These are phyloP conservation scores for Heteractis magnifica DNA, from an alignment of 92 coral and sea anemone species.

Conservation along the genomic window DNA sequence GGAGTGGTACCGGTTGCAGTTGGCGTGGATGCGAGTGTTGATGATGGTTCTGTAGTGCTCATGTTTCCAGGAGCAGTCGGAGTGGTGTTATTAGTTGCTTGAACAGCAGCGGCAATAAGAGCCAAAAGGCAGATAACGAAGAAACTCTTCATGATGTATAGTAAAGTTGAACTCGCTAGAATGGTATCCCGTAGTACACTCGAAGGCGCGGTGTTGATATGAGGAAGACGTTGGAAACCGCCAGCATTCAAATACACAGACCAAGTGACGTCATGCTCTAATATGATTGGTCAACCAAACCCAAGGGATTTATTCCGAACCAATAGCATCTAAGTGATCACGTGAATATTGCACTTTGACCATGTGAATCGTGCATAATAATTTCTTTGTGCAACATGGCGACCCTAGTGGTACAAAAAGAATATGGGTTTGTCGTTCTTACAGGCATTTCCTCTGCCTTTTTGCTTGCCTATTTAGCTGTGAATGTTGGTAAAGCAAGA, in stretches of 20 bases:
- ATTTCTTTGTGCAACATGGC: slow-evolving; percentile 56
- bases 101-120: slow-evolving; percentile 18
- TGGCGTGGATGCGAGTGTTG: background rate
- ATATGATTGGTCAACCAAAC: background rate
- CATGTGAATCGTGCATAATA: slow-evolving; percentile 5
- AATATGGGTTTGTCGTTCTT: slow-evolving; percentile 87
- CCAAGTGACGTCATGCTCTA: slow-evolving; percentile 34
- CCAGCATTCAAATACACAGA: slow-evolving; percentile 53
- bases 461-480: slow-evolving; percentile 68
- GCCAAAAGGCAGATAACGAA: slow-evolving; percentile 32
- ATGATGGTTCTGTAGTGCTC: background rate
- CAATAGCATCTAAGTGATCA: slow-evolving; percentile 40
- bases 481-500: slow-evolving; percentile 84
- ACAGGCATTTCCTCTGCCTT: slow-evolving; percentile 88
- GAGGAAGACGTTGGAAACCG: slow-evolving; percentile 48
- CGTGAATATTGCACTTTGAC: slow-evolving; percentile 38
- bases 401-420: slow-evolving; percentile 57
- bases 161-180: background rate
- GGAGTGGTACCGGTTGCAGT: background rate
- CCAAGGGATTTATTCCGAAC: background rate
- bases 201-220: slow-evolving; percentile 6
- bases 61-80: background rate
- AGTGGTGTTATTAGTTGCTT: background rate
- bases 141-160: slow-evolving; percentile 37
- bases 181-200: background rate